Conservation (phyloP, 2,113 vertebrate genomes). For the Rhinoptilus africanus region DNA sequence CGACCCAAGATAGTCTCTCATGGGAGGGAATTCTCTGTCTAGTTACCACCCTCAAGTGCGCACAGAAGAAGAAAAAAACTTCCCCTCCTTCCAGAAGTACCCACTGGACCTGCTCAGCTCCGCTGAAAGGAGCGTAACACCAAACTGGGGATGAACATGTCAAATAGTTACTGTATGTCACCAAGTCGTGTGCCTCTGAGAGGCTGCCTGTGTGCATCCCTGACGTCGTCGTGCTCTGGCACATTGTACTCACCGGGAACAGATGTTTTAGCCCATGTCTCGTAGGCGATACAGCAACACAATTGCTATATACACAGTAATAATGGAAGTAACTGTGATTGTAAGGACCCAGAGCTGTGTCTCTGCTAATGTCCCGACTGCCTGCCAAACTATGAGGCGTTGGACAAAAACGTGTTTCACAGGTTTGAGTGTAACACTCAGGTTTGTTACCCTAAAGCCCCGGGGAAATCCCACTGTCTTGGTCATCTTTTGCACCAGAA, state of each 20-base stretch:
- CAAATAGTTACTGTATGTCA: neutral
- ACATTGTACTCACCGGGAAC: too few species aligned
- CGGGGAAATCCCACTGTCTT: neutral
- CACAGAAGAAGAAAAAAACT: neutral
- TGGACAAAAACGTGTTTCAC: neutral
- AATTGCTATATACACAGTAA: neutral
- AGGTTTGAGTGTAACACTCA: neutral
- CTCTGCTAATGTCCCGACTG: neutral
- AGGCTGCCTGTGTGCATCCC: neutral
- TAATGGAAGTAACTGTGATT: neutral
- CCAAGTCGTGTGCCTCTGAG: fast-evolving
- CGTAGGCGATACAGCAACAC: neutral
- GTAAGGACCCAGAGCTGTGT: neutral
- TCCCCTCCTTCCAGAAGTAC: neutral
- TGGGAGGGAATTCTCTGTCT: neutral
- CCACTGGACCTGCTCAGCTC: neutral
- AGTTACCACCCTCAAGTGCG: neutral
- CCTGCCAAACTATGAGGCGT: neutral
- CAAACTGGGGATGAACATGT: neutral
- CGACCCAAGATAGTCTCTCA: neutral
- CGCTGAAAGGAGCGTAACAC: neutral
- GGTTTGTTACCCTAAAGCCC: neutral
- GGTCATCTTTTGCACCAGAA: neutral
- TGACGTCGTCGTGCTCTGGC: neutral
- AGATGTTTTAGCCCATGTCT: neutral